Base-by-base conservation (phyloP, 1,140 invertebrate species). In the Drosophila elegans region DNA sequence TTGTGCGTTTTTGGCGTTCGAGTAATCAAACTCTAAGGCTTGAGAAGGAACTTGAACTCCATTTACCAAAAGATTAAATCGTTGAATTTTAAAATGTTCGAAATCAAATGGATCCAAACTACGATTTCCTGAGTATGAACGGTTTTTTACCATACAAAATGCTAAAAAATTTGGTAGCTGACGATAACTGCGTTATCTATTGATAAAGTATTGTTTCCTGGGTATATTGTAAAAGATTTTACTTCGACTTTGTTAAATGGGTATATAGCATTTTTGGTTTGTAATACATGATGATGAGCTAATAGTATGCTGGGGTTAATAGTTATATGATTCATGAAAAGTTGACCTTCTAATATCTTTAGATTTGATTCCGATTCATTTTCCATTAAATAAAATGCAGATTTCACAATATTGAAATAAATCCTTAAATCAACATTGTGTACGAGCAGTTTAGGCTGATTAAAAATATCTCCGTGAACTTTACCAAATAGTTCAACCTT, bases 321-420 rank as follows among this genome's bases (percentile, higher is more conserved):
- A n/a, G n/a, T n/a, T n/a, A n/a, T n/a, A n/a, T n/a, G n/a, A n/a
- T n/a, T n/a, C n/a, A n/a, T n/a, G 16, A 46, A 59, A 13, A 59
- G 55, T 21, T 59, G 41, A 5, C 11, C 32, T 11, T 27, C 34
- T n/a, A 60, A 39, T 48, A 60, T 49, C 4, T 60, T 49, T 27
- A 39, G 16, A 48, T n/a, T 60, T 38, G 6, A 36, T 21, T 60
- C n/a, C 9, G 11, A 38, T 11, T 38, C 21, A 4, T 9, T 29
- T 46, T 48, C 27, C 44, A 59, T 34, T 36, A 59, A 48, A 38
- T 48, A 39, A 59, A 59, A 59, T 48, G 11, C 32, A 25, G 42
- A 29, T 48, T 57, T 46, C 34, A 36, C 16, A 21, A 45, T 57
- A n/a, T 55, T 55, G 7, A 34, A 25, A 45, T 4, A 27, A 46